Conservation (phyloP, 1,140 invertebrate genomes). For the Subanguina moxae region DNA sequence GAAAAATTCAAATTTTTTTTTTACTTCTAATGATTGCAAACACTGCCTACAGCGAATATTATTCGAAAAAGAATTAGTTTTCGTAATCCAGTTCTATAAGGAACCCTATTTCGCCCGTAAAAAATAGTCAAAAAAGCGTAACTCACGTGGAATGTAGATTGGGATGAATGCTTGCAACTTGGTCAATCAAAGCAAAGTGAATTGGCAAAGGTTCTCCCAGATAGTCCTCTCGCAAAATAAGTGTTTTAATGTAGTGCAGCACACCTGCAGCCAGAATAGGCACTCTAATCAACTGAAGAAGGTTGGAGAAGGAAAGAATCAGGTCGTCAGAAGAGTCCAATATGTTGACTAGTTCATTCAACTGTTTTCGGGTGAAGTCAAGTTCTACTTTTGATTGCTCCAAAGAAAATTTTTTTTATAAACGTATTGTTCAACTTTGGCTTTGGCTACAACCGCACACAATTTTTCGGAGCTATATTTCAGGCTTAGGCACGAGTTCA, state of each 20-base stretch:
- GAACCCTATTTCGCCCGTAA: too few relatives aligned
- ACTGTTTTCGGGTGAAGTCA: constrained; percentile 75
- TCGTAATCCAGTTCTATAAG: too few relatives aligned
- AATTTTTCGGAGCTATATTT: too few relatives aligned
- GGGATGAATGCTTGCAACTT: constrained; percentile 79
- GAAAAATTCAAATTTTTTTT: too few relatives aligned
- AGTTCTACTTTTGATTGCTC: constrained; percentile 73
- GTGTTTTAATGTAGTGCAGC: constrained; percentile 76
- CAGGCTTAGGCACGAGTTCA: too few relatives aligned
- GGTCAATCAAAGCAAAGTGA: constrained; percentile 88
- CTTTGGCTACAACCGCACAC: too few relatives aligned
- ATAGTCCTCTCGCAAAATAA: constrained; percentile 61
- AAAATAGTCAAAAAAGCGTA: background rate
- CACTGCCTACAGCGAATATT: too few relatives aligned
- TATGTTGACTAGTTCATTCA: constrained; percentile 26
- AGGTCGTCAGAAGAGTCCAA: constrained; percentile 38
- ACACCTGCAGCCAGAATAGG: constrained; percentile 89
- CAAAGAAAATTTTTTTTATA: constrained; percentile 12
- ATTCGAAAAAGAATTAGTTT: too few relatives aligned
- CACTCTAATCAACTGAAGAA: constrained; percentile 67
- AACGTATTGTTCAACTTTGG: too few relatives aligned
- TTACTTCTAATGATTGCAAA: too few relatives aligned
- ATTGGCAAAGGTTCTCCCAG: constrained; percentile 92
- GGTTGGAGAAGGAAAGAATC: constrained; percentile 21
- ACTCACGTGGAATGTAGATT: constrained; percentile 83